These are phyloP conservation scores for Lepetodrilus schrolli DNA, from an alignment of 2,888 invertebrate species.

Conservation along the genomic window DNA sequence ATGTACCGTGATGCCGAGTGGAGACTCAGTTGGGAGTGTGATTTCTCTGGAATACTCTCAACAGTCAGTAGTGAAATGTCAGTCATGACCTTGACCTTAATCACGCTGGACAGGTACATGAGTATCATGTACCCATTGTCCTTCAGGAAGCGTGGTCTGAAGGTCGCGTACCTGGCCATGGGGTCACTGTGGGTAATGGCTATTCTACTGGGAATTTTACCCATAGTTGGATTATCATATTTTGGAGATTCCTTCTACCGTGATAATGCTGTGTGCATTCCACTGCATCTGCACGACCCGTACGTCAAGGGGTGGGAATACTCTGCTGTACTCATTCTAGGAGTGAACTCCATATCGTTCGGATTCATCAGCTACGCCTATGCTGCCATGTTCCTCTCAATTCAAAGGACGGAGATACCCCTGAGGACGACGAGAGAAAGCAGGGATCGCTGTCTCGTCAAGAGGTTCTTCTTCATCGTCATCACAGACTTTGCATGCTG, in stretches of 20 bases:
- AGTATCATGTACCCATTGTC: constrained; percentile 42
- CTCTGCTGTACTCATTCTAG: constrained; percentile 34
- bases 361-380: constrained; percentile 38
- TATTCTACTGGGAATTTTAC: constrained; percentile 36
- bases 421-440: constrained; percentile 32
- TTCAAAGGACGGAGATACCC: constrained; percentile 32
- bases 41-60: constrained; percentile 78
- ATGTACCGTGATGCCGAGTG: constrained; percentile 79
- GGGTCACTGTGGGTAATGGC: constrained; percentile 35
- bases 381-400: constrained; percentile 40
- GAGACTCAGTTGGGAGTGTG: constrained; percentile 79
- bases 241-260: constrained; percentile 41
- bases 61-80: constrained; percentile 45
- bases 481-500: constrained; percentile 38
- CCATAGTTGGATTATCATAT: constrained; percentile 36
- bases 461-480: constrained; percentile 36
- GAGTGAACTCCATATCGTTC: constrained; percentile 38
- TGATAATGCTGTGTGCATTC: constrained; percentile 45
- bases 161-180: constrained; percentile 38
- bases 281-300: constrained; percentile 50
- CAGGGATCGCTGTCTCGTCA: constrained; percentile 30
- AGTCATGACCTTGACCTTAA: constrained; percentile 41
- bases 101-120: constrained; percentile 45
- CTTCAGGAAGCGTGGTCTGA: constrained; percentile 33
- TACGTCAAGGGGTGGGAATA: constrained; percentile 41